Evolutionary conservation across 2,888 invertebrate species (phyloP), one percentile per base, ranked within the genome.

Genomic region (Drosophila lutescens): DNA sequence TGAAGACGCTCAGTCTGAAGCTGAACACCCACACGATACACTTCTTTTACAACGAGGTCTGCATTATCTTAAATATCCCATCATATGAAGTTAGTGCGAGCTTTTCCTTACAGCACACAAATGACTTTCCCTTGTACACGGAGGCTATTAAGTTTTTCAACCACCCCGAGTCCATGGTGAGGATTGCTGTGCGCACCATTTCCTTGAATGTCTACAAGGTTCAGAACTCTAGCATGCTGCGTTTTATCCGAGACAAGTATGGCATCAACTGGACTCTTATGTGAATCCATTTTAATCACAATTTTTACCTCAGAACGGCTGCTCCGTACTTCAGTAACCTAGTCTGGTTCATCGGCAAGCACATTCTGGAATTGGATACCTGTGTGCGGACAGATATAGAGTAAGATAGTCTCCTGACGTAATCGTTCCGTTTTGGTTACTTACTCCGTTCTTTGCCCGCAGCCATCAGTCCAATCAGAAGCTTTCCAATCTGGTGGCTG

Each of bases 81-180:
- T 2, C 1, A 49, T 2, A 4, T 32, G 0, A 32, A 15, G 2
- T 12, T 50, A 26, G 40, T 34, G 4, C 0, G 3, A 26, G 3
- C 20, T 47, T n/a, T 10, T 6, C 12, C 13, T 53, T 78, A 0
- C 30, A 92, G 97, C 97, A 98, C 90, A 99, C 99, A 58, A 98
- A 99, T 93, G 99, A 99, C 92, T 99, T 99, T 93, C 99, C 99
- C 7, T 93, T 99, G 17, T 99, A 99, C 91, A 99, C 99, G 3
- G 99, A 99, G 93, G 99, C 99, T 38, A 98, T 99, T 72, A 99
- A 99, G 92, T 99, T 99, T 93, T 99, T 99, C 93, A 99, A 99
- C 92, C 99, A 99, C 92, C 96, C 97, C 0, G 99, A 99, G 93
- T 97, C 98, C 40, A 99, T 99, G 99, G 99, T 99, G 38, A 95